Evolutionary conservation across 2,888 invertebrate genomes (phyloP), one percentile per base, ranked within the genome.

Genomic region (Smittia aterrima): DNA sequence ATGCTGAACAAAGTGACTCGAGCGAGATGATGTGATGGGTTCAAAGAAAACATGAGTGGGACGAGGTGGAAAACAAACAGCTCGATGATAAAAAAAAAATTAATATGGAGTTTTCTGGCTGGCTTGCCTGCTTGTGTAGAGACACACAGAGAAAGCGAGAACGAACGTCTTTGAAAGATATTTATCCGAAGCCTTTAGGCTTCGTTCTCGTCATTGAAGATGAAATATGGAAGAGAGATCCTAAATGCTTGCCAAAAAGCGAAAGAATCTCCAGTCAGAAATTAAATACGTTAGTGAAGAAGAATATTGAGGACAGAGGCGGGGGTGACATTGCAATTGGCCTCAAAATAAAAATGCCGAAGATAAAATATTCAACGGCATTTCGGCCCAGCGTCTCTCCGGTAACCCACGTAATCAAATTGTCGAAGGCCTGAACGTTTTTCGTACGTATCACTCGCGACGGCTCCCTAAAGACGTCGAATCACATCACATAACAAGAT

Each of bases 51-150:
- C 32, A 32, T 9, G 32, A 47, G 16, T n/a, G 16, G 47, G 47
- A 47, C 47, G 16, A 47, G 47, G 47, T 47, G 47, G 47, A 47
- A 16, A 47, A 47, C 47, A 47, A 47, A 47, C 47, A 47, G 32
- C 16, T 47, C 11, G 16, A 47, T 47, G 47, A 47, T 47, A 47
- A 47, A 47, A n/a, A n/a, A n/a, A 32, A 47, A 47, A 6, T 47
- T 47, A 47, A 47, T 47, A 47, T 47, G 1, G 16, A n/a, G 11
- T 47, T 47, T 47, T 11, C 47, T 16, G 32, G 32, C 32, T 32
- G 4, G 32, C 32, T 32, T 32, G 32, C 32, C 32, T 32, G 4
- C 32, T 47, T 47, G 2, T 47, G n/a, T 47, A 16, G 32, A 16
- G 4, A n/a, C n/a, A n/a, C n/a, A n/a, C n/a, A n/a, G n/a, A n/a